Percentiles rank a stretch among this genome's conserved stretches.
Conservation (phyloP, 1,140 invertebrate species). For the Glossosoma conforme region DNA sequence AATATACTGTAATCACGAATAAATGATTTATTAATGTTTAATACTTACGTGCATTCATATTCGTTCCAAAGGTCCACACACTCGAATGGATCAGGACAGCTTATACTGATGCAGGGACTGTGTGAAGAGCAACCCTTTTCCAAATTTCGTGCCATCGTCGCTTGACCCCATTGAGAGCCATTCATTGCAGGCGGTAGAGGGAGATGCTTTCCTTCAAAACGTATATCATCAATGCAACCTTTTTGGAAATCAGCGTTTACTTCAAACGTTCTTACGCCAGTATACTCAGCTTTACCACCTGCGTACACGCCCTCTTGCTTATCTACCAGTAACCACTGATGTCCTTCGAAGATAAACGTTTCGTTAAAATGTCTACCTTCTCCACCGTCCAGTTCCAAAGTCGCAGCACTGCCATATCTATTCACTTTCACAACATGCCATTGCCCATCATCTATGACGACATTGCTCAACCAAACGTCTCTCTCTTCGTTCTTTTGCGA, state of each 20-base stretch:
- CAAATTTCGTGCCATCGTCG: slow-evolving; percentile 49
- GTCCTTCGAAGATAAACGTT: slow-evolving; percentile 56
- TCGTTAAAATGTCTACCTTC: slow-evolving; percentile 66
- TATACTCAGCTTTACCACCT: slow-evolving; percentile 62
- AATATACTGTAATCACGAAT: slow-evolving; percentile 19
- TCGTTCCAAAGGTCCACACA: slow-evolving; percentile 65
- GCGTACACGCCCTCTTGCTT: slow-evolving; percentile 63
- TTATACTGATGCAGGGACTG: slow-evolving; percentile 57
- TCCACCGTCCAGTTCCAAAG: slow-evolving; percentile 64
- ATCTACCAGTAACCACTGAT: slow-evolving; percentile 59
- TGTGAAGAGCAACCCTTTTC: slow-evolving; percentile 56
- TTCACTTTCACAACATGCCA: slow-evolving; percentile 63
- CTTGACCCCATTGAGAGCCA: slow-evolving; percentile 59
- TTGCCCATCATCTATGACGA: slow-evolving; percentile 63
- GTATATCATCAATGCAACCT: slow-evolving; percentile 44
- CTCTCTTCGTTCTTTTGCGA: slow-evolving; percentile 53
- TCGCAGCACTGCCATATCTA: slow-evolving; percentile 60
- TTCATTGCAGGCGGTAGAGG: slow-evolving; percentile 59
- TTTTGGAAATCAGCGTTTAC: slow-evolving; percentile 60
- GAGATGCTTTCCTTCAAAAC: slow-evolving; percentile 58
- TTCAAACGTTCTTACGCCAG: slow-evolving; percentile 56
- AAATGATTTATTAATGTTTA: no score
- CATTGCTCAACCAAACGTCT: slow-evolving; percentile 52
- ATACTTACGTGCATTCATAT: slow-evolving; percentile 63
- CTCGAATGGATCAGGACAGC: slow-evolving; percentile 56